Conservation (phyloP, 2,113 vertebrate genomes). For the Ammospiza caudacuta region DNA sequence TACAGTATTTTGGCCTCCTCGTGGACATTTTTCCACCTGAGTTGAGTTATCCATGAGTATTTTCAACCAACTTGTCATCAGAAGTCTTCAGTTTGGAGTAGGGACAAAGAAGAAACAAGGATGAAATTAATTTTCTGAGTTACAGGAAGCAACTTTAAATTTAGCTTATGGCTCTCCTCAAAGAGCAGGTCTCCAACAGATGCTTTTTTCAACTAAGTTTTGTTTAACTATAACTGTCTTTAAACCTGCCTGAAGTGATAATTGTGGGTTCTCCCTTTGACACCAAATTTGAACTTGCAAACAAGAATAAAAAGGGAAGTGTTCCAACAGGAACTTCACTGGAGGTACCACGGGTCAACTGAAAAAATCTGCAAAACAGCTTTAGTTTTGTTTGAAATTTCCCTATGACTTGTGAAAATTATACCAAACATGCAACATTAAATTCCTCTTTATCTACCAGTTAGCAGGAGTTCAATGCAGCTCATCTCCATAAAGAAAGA, state of each 20-base stretch:
- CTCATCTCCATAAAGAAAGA: background rate
- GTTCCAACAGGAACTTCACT: background rate
- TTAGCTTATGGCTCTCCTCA: background rate
- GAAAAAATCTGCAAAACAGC: background rate
- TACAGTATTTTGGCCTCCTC: background rate
- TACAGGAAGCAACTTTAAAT: background rate
- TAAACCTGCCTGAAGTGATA: background rate
- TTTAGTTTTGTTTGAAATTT: background rate
- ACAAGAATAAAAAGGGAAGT: background rate
- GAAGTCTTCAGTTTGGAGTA: background rate
- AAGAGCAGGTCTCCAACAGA: background rate
- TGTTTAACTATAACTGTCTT: background rate
- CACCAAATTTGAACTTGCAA: background rate
- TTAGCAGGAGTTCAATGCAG: background rate
- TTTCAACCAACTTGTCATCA: background rate
- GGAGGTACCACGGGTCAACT: background rate
- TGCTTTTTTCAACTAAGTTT: background rate
- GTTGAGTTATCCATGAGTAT: background rate
- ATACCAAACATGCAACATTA: background rate
- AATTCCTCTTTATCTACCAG: background rate
- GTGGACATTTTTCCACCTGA: background rate
- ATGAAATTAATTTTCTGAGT: background rate
- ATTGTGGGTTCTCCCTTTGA: background rate
- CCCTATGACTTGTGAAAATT: background rate
- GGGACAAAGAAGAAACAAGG: background rate